A percentile compares a stretch with the other conserved stretches of the same genome.
These are phyloP conservation scores for Rhagologus leucostigma DNA, from an alignment of 2,113 vertebrate genomes.

Conservation along the genomic window DNA sequence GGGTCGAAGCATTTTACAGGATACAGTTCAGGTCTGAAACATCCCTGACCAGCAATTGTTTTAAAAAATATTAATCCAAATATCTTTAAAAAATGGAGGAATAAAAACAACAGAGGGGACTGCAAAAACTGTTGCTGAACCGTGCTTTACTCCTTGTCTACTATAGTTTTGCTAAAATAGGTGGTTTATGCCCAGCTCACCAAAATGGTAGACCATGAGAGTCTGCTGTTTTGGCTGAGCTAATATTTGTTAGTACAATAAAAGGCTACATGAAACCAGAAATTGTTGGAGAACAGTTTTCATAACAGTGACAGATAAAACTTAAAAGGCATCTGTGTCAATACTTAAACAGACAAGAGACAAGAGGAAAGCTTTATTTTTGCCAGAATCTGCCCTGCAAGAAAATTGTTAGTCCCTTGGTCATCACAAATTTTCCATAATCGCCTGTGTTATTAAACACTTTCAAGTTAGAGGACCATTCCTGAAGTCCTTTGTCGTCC, in stretches of 20 bases:
- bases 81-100: fast-evolving
- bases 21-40: not conserved
- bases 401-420: not conserved
- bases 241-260: not conserved
- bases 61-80: not conserved
- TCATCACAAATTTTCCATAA: not conserved
- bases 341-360: not conserved
- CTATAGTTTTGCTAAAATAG: not conserved
- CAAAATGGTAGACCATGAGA: not conserved
- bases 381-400: not conserved
- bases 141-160: not conserved
- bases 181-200: not conserved
- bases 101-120: not conserved
- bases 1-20: not conserved
- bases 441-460: not conserved
- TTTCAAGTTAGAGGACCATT: not conserved
- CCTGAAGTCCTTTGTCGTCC: not conserved
- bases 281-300: not conserved
- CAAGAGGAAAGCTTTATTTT: not conserved
- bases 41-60: not conserved
- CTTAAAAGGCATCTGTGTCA: not conserved
- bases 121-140: not conserved
- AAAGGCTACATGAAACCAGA: not conserved
- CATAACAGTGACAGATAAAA: not conserved
- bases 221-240: not conserved